These are phyloP conservation scores for Aldrovandia affinis DNA, from an alignment of 2,797 vertebrate genomes.

Conservation along the genomic window DNA sequence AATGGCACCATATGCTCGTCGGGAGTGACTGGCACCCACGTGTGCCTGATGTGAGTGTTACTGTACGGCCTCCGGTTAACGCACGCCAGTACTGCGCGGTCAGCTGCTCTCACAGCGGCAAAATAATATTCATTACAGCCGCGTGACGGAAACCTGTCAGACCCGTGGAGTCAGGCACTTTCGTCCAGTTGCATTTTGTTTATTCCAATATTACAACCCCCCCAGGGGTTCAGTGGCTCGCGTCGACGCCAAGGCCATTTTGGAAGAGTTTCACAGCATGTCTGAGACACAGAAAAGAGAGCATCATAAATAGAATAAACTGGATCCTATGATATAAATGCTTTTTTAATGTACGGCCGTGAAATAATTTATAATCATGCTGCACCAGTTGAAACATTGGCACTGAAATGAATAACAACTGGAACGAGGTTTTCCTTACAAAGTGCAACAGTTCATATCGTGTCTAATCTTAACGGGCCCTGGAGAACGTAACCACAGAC, in stretches of 20 bases:
- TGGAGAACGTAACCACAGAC: not conserved
- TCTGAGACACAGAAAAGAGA: not conserved
- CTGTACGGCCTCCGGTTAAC: no score
- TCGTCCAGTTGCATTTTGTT: no score
- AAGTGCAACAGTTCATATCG: not conserved
- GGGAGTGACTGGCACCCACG: no score
- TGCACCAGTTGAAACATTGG: not conserved
- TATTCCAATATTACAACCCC: not conserved
- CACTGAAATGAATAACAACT: no score
- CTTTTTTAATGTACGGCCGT: not conserved
- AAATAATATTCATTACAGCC: not conserved
- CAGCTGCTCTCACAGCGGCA: not conserved
- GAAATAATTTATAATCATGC: not conserved
- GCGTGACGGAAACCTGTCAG: not conserved
- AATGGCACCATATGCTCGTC: no score
- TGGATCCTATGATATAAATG: not conserved
- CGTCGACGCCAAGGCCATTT: not conserved
- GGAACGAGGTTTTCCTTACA: not conserved
- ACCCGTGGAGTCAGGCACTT: no score
- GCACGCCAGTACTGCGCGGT: no score
- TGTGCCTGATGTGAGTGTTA: no score
- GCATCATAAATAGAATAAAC: not conserved
- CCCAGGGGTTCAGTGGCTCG: not conserved
- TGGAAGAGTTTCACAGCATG: not conserved
- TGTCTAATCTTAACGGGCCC: not conserved